Conservation (phyloP, 1,140 invertebrate genomes). For the Aphelinus atriplicis region DNA sequence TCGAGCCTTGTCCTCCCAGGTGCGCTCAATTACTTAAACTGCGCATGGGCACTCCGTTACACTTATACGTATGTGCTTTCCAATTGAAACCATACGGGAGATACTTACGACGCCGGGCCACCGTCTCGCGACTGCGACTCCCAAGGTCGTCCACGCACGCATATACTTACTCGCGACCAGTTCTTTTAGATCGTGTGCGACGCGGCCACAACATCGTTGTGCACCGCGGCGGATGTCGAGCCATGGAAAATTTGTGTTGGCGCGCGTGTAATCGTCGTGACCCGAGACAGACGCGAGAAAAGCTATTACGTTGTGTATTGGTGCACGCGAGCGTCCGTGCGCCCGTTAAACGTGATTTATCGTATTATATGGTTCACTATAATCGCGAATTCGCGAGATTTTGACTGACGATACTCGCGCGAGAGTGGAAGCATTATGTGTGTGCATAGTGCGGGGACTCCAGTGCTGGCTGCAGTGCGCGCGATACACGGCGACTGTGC, state of each 20-base stretch:
- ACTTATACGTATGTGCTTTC: constrained; percentile 14
- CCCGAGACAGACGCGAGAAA: too few relatives aligned
- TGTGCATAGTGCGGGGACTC: background rate
- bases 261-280: background rate
- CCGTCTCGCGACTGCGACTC: background rate
- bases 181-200: too few relatives aligned
- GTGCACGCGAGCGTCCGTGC: background rate
- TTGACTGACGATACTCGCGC: background rate
- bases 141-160: constrained; percentile 14
- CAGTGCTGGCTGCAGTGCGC: background rate
- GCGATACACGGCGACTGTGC: background rate
- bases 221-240: too few relatives aligned
- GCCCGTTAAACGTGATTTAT: background rate
- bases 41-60: background rate
- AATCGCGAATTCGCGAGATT: too few relatives aligned
- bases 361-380: constrained; percentile 3
- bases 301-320: too few relatives aligned
- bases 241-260: background rate
- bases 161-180: background rate
- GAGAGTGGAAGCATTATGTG: constrained; percentile 5
- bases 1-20: background rate
- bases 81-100: constrained; percentile 25
- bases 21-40: constrained; percentile 25
- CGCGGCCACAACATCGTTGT: too few relatives aligned
- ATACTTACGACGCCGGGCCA: too few relatives aligned